These are phyloP conservation scores for Mythimna pallens DNA, from an alignment of 2,888 invertebrate species.

Conservation along the genomic window DNA sequence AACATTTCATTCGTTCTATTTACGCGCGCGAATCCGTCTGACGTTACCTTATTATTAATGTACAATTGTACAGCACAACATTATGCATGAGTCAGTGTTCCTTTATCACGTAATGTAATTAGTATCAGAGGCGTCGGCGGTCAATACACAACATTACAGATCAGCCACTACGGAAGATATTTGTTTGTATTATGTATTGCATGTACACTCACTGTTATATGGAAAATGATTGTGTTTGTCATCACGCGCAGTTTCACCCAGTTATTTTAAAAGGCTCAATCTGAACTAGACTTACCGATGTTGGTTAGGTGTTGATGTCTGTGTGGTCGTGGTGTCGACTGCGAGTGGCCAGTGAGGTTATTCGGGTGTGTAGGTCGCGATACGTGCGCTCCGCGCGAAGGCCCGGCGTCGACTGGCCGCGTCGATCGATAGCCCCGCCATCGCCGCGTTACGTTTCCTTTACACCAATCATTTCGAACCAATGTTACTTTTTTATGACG, in stretches of 20 bases:
- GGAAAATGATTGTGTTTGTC: conserved; percentile 14
- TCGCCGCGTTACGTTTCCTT: conserved; percentile 83
- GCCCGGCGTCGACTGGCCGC: conserved; percentile 87
- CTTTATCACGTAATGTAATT: conserved; percentile 58
- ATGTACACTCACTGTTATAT: conserved; percentile 39
- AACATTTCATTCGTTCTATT: conserved; percentile 12
- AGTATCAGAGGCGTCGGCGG: conserved; percentile 36
- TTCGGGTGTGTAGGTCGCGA: conserved; percentile 60
- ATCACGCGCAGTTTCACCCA: conserved; percentile 5
- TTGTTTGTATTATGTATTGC: conserved; percentile 61
- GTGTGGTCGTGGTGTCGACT: conserved; percentile 40
- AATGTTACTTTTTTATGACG: conserved; percentile 58
- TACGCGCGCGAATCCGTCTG: conserved; percentile 60
- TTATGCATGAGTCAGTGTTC: conserved; percentile 47
- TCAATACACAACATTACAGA: conserved; percentile 20
- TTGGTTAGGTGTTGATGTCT: conserved; percentile 29
- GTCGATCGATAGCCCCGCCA: conserved; percentile 87
- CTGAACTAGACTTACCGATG: conserved; percentile 59
- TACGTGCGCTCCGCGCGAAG: conserved; percentile 79
- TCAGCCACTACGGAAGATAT: conserved; percentile 52
- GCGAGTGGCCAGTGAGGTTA: conserved; percentile 65
- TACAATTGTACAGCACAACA: conserved; percentile 50
- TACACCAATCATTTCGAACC: conserved; percentile 68
- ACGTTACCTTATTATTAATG: conserved; percentile 52
- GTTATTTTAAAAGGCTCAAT: background rate